Base-by-base conservation (phyloP, 1,140 invertebrate species). In the Sitophilus oryzae region DNA sequence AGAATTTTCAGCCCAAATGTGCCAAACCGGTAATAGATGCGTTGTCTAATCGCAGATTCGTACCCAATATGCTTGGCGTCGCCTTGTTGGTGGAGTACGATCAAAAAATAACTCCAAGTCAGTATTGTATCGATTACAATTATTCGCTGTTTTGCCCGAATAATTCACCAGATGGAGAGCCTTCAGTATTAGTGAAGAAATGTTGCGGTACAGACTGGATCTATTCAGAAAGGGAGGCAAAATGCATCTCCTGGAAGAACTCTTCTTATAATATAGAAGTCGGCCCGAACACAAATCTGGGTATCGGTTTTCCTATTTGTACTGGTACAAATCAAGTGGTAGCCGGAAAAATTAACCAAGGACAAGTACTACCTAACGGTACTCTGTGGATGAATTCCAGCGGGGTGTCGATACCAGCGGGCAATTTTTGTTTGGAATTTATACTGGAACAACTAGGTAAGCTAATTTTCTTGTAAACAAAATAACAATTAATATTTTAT, bases 341-440 rank as follows among this genome's bases (percentile, higher is more conserved):
- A 15, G 69, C 72, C 1, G 59, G 66, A n/a, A 58, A 75, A 9
- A 59, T 74, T 30, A 49, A 69, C 0, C 75, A 78, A 18, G 75
- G 75, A 9, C 64, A 67, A 20, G 62, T 59, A 21, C 41, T 83
- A 34, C 61, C 65, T 14, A 74, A 78, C 63, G 79, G 79, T 2
- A 71, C 68, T 44, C 63, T 79, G 48, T 61, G 57, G 48, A 61
- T 76, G 44, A 60, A 61, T 19, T 60, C 48, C 30, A 67, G 61
- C 41, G 65, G 65, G 15, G 60, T 72, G 43, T 64, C 71, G 49
- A 70, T 80, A 60, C 67, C 69, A 19, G 66, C 67, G 48, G 75
- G 69, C 51, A 75, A 76, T 48, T 85, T 79, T 70, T 86, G 84
- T 66, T 70, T 84, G 50, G 84, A 85, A 63, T 72, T 72, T 38